Evolutionary conservation across 2,113 vertebrate genomes (phyloP).

Genomic region (Mystacornis crossleyi): DNA sequence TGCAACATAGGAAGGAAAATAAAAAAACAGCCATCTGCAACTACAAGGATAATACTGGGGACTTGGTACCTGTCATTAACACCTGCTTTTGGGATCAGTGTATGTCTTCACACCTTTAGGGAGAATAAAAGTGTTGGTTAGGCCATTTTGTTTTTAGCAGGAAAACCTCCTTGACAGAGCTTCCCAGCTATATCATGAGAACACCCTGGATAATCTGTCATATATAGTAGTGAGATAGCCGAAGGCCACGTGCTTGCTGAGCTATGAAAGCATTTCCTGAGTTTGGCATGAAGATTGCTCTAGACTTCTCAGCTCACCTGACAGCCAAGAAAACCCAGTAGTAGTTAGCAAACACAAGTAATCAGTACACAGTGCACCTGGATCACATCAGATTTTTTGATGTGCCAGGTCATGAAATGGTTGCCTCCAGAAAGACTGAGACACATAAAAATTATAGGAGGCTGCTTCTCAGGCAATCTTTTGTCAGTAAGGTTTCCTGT

Average conservation of each 20-base stretch:
- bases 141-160: background rate
- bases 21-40: background rate
- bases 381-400: background rate
- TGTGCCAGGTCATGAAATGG: background rate
- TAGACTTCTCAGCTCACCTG: background rate
- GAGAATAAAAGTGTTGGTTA: background rate
- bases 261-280: background rate
- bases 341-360: background rate
- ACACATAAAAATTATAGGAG: background rate
- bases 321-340: background rate
- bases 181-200: background rate
- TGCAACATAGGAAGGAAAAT: background rate
- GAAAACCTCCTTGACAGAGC: background rate
- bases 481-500: background rate
- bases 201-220: background rate
- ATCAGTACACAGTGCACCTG: background rate
- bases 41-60: background rate
- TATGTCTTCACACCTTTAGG: background rate
- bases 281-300: background rate
- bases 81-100: background rate
- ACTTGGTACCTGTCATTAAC: background rate
- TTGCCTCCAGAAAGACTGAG: background rate
- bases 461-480: background rate
- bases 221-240: background rate
- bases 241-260: background rate